phyloP scores from a whole-genome alignment of 2,888 invertebrate genomes.

The Platerodrilus igneus region DNA sequence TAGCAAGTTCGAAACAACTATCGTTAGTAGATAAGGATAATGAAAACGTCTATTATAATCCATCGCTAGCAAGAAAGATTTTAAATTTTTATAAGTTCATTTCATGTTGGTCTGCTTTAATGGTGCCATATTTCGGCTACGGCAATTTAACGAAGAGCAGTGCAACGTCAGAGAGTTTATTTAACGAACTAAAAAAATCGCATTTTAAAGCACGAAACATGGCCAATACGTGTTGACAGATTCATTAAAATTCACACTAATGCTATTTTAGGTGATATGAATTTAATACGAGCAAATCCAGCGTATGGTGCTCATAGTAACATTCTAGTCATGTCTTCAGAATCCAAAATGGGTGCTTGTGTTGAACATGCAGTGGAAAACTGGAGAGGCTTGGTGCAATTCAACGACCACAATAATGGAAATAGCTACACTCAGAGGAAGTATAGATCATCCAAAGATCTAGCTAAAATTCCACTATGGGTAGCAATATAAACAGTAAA shows the following conservation, averaged over 20 bases:
- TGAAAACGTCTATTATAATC: constrained; percentile 1
- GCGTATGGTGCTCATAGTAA: too few relatives aligned
- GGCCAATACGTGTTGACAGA: constrained; percentile 1
- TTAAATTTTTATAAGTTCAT: constrained; percentile 3
- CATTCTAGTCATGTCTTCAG: too few relatives aligned
- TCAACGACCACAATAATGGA: too few relatives aligned
- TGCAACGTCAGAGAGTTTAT: constrained; percentile 2
- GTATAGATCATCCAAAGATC: too few relatives aligned
- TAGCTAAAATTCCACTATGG: too few relatives aligned
- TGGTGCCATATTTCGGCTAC: constrained; percentile 7
- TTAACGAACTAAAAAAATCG: constrained; percentile 8
- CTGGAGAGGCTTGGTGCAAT: too few relatives aligned
- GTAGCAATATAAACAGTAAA: too few relatives aligned
- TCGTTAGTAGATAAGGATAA: too few relatives aligned
- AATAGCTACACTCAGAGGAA: too few relatives aligned
- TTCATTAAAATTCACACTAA: not conserved
- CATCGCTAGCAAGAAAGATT: constrained; percentile 3
- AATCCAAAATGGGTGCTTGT: too few relatives aligned
- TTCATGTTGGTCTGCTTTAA: constrained; percentile 5
- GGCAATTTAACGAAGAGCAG: not conserved
- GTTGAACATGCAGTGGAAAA: too few relatives aligned
- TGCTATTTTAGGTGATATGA: constrained; percentile 1
- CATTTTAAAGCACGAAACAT: constrained; percentile 4
- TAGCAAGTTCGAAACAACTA: too few relatives aligned
- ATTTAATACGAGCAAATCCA: constrained; percentile 3